Evolutionary conservation across 1,140 invertebrate genomes (phyloP).

Genomic region (Sinella curviseta): DNA sequence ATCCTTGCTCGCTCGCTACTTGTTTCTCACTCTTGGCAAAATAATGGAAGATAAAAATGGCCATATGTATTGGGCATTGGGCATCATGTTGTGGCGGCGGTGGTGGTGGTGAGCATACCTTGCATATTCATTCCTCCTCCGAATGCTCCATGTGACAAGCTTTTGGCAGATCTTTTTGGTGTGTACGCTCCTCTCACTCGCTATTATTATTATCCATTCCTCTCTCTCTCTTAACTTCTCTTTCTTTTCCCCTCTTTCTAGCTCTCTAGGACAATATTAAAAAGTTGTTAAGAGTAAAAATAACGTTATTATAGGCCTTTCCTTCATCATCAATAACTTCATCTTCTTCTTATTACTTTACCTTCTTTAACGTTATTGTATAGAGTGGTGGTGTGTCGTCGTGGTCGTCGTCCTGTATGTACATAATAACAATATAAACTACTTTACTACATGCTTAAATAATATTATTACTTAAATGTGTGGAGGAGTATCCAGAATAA

Average conservation of each 20-base stretch:
- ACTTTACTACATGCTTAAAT: too few species aligned
- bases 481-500: too few species aligned
- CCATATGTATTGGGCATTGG: neutral
- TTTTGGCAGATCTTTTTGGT: slow-evolving; percentile 5
- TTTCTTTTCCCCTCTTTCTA: neutral
- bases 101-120: too few species aligned
- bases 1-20: too few species aligned
- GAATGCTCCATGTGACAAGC: neutral
- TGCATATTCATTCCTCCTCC: neutral
- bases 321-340: neutral
- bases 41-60: neutral
- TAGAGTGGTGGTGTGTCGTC: neutral
- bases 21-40: too few species aligned
- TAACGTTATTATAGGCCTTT: neutral
- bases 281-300: too few species aligned
- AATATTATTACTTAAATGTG: too few species aligned
- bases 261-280: neutral
- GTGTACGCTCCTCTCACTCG: neutral
- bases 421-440: too few species aligned
- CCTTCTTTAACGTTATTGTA: neutral
- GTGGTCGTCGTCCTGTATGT: too few species aligned
- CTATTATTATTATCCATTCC: neutral
- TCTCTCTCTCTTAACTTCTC: neutral
- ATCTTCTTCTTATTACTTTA: too few species aligned
- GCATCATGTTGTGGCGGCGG: too few species aligned